These are phyloP conservation scores for Brachionus angularis DNA, from an alignment of 1,140 invertebrate species.

Conservation along the genomic window DNA sequence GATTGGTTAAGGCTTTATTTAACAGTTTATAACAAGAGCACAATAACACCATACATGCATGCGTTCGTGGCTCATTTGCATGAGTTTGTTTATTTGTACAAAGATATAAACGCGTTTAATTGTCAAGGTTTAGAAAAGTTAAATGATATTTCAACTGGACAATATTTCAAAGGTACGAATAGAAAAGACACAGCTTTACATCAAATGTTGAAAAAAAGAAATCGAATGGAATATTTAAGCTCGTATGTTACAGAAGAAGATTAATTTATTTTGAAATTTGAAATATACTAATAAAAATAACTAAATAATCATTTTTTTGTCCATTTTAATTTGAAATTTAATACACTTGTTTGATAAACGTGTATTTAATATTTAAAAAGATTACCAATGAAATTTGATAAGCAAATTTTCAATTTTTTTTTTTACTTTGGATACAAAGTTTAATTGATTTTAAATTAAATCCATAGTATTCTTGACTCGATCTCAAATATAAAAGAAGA, in stretches of 20 bases:
- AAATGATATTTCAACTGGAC: constrained; percentile 28
- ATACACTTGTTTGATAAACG: no score
- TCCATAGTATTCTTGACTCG: no score
- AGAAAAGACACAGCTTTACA: background rate
- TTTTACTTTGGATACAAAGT: no score
- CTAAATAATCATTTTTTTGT: background rate
- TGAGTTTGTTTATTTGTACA: constrained; percentile 34
- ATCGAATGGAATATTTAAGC: constrained; percentile 37
- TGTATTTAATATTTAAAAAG: no score
- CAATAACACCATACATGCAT: constrained; percentile 33
- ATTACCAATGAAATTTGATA: no score
- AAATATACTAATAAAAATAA: background rate
- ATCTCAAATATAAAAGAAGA: no score
- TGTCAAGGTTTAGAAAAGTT: constrained; percentile 41
- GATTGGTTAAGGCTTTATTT: background rate
- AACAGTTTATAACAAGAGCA: background rate
- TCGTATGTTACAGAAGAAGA: background rate
- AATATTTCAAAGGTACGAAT: constrained; percentile 38
- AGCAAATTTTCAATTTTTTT: no score
- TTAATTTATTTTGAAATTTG: background rate
- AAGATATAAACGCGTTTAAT: constrained; percentile 42
- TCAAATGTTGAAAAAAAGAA: constrained; percentile 36
- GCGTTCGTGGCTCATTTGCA: constrained; percentile 22
- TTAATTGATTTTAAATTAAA: no score
- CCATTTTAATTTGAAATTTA: no score